phyloP scores from a whole-genome alignment of 2,888 invertebrate genomes.

The Pegoplata infirma region DNA sequence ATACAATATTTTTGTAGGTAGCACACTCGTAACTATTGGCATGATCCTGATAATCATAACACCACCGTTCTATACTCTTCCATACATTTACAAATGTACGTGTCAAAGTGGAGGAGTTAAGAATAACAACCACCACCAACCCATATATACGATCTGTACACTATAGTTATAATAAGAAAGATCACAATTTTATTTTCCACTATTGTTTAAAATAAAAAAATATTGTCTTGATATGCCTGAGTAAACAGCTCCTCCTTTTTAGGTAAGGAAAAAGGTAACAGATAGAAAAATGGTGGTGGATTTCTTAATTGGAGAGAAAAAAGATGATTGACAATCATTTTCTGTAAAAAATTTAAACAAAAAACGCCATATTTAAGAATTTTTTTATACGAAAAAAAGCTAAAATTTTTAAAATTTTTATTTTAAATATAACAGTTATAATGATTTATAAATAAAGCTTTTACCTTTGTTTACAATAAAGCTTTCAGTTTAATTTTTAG shows the following conservation, averaged over 20 bases:
- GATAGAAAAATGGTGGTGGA: neutral
- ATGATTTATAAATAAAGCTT: too few species aligned
- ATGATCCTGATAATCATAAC: neutral
- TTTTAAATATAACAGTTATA: too few species aligned
- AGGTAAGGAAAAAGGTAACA: neutral
- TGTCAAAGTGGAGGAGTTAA: slow-evolving; percentile 38
- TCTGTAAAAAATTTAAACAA: too few species aligned
- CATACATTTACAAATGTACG: slow-evolving; percentile 2
- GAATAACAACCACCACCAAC: slow-evolving; percentile 48
- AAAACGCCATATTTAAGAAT: neutral
- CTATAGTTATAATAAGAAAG: neutral
- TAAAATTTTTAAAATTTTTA: too few species aligned
- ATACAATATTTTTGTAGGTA: neutral
- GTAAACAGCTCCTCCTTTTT: slow-evolving; percentile 44
- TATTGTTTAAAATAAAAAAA: neutral
- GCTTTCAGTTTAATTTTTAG: too few species aligned
- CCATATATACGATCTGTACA: neutral
- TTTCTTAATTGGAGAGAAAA: neutral
- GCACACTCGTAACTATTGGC: neutral
- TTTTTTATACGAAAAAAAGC: too few species aligned
- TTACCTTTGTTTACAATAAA: too few species aligned
- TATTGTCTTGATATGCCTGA: slow-evolving; percentile 30
- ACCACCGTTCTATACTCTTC: too few species aligned
- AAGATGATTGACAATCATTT: too few species aligned
- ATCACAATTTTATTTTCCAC: neutral